A percentile compares a stretch with the other conserved stretches of the same genome.
phyloP scores from a whole-genome alignment of 2,888 invertebrate species.

The Lissonota sp. region DNA sequence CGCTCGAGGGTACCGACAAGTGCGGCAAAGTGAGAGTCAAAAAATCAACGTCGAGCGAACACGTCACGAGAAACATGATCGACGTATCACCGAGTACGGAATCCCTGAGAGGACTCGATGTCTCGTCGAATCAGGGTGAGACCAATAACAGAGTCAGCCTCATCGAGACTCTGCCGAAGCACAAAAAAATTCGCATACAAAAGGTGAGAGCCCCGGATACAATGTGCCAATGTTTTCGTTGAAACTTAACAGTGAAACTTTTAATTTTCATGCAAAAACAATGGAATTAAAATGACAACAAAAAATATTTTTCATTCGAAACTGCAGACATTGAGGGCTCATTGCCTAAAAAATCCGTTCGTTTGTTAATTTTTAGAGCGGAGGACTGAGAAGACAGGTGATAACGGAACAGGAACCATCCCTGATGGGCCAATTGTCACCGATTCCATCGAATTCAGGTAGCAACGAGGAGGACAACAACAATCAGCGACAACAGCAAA shows the following conservation, averaged over 20 bases:
- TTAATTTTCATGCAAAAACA: not conserved
- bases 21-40: constrained; percentile 85
- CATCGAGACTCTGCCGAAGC: constrained; percentile 90
- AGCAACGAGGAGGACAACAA: constrained; percentile 75
- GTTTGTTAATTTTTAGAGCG: constrained; percentile 70
- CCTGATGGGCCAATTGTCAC: constrained; percentile 59
- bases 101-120: constrained; percentile 84
- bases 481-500: constrained; percentile 83
- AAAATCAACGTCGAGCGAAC: constrained; percentile 92
- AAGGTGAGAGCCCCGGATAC: constrained; percentile 86
- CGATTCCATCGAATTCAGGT: constrained; percentile 64
- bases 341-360: not conserved
- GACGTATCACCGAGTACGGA: constrained; percentile 83
- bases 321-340: too few species aligned
- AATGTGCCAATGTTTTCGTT: too few species aligned
- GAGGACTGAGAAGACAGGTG: constrained; percentile 76
- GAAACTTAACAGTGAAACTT: too few species aligned
- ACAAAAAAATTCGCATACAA: constrained; percentile 94
- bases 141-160: constrained; percentile 85
- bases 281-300: not conserved
- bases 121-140: constrained; percentile 78
- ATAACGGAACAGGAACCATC: constrained; percentile 76
- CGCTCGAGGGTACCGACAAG: constrained; percentile 88
- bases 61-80: constrained; percentile 85
- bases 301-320: not conserved